phyloP scores from a whole-genome alignment of 1,140 invertebrate genomes.

The Anthonomus grandis region DNA sequence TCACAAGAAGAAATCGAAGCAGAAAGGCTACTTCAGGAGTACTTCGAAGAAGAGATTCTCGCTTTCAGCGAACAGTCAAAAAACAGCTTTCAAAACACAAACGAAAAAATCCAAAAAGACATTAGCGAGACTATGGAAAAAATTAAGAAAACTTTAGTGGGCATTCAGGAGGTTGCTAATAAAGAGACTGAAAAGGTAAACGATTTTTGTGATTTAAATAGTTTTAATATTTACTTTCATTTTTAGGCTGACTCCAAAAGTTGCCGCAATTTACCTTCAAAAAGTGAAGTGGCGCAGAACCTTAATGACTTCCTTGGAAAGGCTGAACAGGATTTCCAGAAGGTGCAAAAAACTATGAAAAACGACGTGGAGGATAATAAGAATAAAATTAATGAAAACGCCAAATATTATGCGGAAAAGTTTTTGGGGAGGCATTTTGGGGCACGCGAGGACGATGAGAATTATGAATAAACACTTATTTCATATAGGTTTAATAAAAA shows the following conservation, averaged over 20 bases:
- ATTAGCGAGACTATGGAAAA: not conserved
- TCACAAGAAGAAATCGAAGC: conserved; percentile 15
- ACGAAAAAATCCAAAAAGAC: not conserved
- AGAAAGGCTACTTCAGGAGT: conserved; percentile 14
- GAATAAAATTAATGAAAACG: conserved; percentile 5
- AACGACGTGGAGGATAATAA: conserved; percentile 4
- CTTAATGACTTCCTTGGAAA: not conserved
- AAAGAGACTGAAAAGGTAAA: not conserved
- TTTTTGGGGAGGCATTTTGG: conserved; percentile 15
- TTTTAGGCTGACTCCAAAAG: not conserved
- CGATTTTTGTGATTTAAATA: too few relatives aligned
- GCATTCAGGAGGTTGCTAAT: not conserved
- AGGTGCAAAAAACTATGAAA: not conserved
- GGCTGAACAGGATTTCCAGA: conserved; percentile 8
- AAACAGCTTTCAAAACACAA: conserved; percentile 6
- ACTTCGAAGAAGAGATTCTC: conserved; percentile 6
- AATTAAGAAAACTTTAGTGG: not conserved
- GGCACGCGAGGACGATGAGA: too few relatives aligned
- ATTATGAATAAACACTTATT: too few relatives aligned
- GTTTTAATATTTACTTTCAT: too few relatives aligned
- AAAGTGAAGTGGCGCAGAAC: not conserved
- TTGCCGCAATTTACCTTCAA: not conserved
- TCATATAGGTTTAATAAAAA: too few relatives aligned
- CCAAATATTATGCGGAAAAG: conserved; percentile 8
- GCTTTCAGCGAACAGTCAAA: conserved; percentile 9